Evolutionary conservation across 2,113 vertebrate genomes (phyloP).

Genomic region (Haemorhous mexicanus): DNA sequence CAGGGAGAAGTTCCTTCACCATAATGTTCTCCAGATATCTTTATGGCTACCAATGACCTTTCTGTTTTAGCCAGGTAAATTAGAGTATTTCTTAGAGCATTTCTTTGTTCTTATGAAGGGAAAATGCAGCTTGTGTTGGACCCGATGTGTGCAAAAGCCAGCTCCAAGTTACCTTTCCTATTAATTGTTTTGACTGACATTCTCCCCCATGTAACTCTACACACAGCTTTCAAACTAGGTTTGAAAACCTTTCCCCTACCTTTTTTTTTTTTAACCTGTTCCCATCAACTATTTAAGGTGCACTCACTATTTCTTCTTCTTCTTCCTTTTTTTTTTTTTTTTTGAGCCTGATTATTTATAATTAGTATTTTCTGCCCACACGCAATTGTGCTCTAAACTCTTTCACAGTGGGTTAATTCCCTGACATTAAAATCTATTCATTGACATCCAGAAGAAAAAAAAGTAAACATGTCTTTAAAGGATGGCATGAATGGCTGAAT

Average conservation of each 20-base stretch:
- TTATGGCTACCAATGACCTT: neutral
- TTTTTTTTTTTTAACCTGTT: neutral
- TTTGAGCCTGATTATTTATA: conserved; percentile 51
- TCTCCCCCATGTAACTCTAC: neutral
- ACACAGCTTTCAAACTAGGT: neutral
- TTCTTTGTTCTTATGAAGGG: neutral
- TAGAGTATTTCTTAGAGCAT: neutral
- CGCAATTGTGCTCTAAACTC: conserved; percentile 40
- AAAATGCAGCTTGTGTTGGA: neutral
- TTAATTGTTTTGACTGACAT: neutral
- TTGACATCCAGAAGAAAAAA: conserved; percentile 46
- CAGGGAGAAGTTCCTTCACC: neutral
- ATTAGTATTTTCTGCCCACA: conserved; percentile 36
- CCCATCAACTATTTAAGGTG: conserved; percentile 13
- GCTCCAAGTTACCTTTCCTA: neutral
- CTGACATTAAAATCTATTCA: conserved; percentile 64
- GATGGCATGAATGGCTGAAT: conserved; percentile 49
- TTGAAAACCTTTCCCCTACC: neutral
- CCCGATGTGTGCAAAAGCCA: neutral
- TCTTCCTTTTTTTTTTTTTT: neutral
- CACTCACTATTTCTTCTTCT: neutral
- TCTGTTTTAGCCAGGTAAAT: neutral
- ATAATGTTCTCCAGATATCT: neutral
- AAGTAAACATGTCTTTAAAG: conserved; percentile 58
- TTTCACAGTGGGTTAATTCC: conserved; percentile 46